Base-by-base conservation (phyloP, 2,797 vertebrate species). In the Melanotaenia parkinsoni region DNA sequence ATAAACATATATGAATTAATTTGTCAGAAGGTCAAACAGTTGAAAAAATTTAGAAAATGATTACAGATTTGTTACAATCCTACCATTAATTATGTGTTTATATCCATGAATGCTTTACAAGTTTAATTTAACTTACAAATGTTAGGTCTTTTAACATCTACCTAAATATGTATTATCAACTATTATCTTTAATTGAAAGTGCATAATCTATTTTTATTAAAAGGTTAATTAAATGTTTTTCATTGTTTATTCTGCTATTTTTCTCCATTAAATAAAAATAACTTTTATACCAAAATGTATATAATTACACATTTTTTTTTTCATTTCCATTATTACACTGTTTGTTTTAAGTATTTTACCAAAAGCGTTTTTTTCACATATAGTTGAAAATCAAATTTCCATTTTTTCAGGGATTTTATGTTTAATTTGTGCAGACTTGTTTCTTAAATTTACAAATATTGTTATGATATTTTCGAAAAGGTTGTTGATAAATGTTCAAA, bases 1-100 rank as follows among this genome's bases (percentile, higher is more conserved):
- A 5, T 5, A 47, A 53, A 66, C 30, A 54, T 63, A 12, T 45
- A 50, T 22, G 32, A 58, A 59, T 3, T 47, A 1, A 47, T n/a
- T 13, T 62, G 24, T 45, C 18, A 18, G 56, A 18, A 54, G 13
- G 0, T 56, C 26, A 5, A 32, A 32, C 18, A 5, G 40, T 53
- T 32, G 30, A 1, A 54, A 64, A 59, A 3, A 37, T 32, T 51
- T 61, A 20, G 66, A 30, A 8, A 35, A n/a, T 37, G 6, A 63
- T 51, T 13, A 45, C 18, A 40, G 13, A 8, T 72, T 14, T 28
- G 9, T 60, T 33, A 47, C 4, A 40, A 47, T 45, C 4, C 9
- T 58, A 9, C 53, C 24, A 54, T 56, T 70, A 11, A 63, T 67
- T 14, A 9, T 51, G 12, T 47, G 18, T 76, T 62, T 33, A 9